Evolutionary conservation across 1,140 invertebrate genomes (phyloP), one percentile per base, ranked within the genome.

Genomic region (Thrips palmi): DNA sequence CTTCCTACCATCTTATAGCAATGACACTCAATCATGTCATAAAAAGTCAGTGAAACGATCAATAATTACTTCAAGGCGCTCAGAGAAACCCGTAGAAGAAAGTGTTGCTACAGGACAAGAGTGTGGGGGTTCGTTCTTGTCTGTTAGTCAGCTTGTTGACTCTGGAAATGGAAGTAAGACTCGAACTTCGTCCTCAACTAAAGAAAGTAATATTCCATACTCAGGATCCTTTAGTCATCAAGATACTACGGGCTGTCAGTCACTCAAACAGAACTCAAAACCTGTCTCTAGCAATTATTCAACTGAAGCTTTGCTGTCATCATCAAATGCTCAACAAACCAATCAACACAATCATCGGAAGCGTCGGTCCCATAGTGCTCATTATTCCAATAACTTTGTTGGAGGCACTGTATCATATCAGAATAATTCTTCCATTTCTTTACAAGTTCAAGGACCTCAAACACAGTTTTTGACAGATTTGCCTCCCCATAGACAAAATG

Each of bases 101-200:
- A 21, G 55, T 46, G 33, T 40, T 42, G 4, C 56, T 54, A 15
- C 31, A 7, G 14, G 51, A 59, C 37, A 40, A 51, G 5, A 49
- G 42, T 6, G 52, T 54, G 51, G 52, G 1, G 54, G 57, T 25
- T 57, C 54, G 37, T 73, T 73, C 34, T 46, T 74, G 4, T 74
- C 71, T 0, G 71, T 74, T 0, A 74, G 70, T 54, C 70, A 74
- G 43, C 47, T 74, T 7, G 68, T 74, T 8, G 69, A 74, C 41
- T 64, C 66, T 20, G 61, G 59, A 39, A 69, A 68, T 44, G 57
- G 52, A 2, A 64, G 64, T 33, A 59, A 60, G 33, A 51, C 43
- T 33, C 20, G 27, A 30, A 43, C 46, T 27, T 21, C 24, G 29
- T 41, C 21, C 20, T 23, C 24, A 5, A 45, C 12, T 32, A 47